These are phyloP conservation scores for Gonioctena quinquepunctata DNA, from an alignment of 1,140 invertebrate genomes.

Conservation along the genomic window DNA sequence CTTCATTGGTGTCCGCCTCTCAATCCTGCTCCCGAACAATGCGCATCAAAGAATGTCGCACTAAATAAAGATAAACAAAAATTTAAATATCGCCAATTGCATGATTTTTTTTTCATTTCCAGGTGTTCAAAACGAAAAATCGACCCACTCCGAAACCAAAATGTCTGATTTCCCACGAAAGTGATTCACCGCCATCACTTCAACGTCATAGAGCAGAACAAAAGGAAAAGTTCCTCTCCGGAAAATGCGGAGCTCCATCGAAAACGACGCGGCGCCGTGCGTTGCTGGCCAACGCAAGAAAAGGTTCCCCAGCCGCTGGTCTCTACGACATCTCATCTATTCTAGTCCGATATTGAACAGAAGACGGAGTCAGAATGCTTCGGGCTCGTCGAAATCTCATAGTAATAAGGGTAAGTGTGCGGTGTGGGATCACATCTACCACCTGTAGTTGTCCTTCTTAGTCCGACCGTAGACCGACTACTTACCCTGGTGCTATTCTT, in stretches of 20 bases:
- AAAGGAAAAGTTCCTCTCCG: not conserved
- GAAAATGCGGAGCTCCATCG: constrained; percentile 10
- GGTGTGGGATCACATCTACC: no score
- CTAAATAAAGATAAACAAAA: no score
- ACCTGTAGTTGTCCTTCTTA: no score
- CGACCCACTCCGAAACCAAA: not conserved
- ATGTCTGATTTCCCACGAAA: not conserved
- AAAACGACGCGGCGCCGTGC: constrained; percentile 35
- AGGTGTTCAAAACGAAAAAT: not conserved
- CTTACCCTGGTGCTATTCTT: no score
- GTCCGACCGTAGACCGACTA: no score
- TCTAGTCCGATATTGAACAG: constrained; percentile 47
- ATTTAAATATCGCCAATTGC: no score
- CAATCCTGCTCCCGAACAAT: no score
- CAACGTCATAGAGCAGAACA: not conserved
- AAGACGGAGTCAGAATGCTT: constrained; percentile 39
- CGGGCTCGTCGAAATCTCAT: constrained; percentile 39
- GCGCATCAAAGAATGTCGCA: no score
- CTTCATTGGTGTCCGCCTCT: no score
- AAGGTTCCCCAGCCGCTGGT: constrained; percentile 47
- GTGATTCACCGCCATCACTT: not conserved
- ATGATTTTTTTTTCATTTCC: not conserved
- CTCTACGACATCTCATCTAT: constrained; percentile 46
- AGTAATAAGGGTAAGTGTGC: constrained; percentile 5
- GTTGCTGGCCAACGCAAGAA: constrained; percentile 47